Base-by-base conservation (phyloP, 2,888 invertebrate genomes). In the Caenorhabditis sp. region DNA sequence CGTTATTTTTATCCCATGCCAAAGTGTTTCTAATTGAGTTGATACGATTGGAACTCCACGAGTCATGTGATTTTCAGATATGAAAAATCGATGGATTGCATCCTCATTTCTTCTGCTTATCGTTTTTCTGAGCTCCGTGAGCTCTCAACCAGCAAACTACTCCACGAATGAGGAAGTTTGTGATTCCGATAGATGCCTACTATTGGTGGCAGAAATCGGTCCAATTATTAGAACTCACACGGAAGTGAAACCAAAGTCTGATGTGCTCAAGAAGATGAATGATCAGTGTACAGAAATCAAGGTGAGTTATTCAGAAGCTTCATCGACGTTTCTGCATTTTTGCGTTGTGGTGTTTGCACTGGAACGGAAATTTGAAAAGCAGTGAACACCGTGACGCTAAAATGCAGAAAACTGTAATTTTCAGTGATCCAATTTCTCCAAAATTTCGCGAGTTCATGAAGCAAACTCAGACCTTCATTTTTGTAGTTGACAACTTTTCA, bases 221-320 rank as follows among this genome's bases (percentile, higher is more conserved):
- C 68, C 68, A 0, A 51, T 54, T 0, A 68, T 68, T 22, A 38
- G 51, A 31, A 35, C 49, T 16, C 68, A 68, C 14, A 35, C 54
- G 14, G 12, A 19, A 14, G 51, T 68, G 6, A 68, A 68, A 22
- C 68, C 68, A 2, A 68, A 35, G 35, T 19, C 68, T 0, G 68
- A 68, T 7, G 49, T 54, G 12, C 26, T 68, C 22, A 68, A 68
- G 19, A 68, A 68, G 16, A 68, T 68, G 68, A 68, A 68, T n/a
- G 54, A 68, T 35, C 24, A 54, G 54, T 68, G 68, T 41, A n/a
- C 38, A 49, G 68, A 68, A 22, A 68, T 68, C 22, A 68, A 68
- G 19, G 68, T 68, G 41, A 61, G 58, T 7, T 58, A 10, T n/a
- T n/a, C n/a, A n/a, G n/a, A n/a, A n/a, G n/a, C n/a, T n/a, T n/a